Evolutionary conservation across 2,888 invertebrate genomes (phyloP), one percentile per base, ranked within the genome.

Genomic region (Fabriciana adippe): DNA sequence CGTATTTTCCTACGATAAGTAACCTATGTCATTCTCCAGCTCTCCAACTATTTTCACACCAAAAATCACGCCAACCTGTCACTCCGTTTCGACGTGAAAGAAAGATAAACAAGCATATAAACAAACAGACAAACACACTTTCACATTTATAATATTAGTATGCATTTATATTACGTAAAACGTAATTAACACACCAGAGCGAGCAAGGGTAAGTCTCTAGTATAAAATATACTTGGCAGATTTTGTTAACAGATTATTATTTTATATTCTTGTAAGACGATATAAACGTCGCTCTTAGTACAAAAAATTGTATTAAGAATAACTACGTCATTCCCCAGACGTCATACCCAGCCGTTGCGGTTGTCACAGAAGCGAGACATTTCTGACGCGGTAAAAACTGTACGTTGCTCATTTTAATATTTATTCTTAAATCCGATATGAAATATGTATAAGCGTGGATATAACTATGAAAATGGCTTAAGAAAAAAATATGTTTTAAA

Each of bases 321-420:
- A 57, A 65, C 26, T 65, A 65, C 55, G 56, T 65, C 55, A 48
- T 53, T 65, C 35, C 65, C 53, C 21, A 59, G 65, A 59, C 53
- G 65, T 65, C 65, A 65, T 45, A 51, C 45, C 51, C 65, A 65
- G 65, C 16, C 35, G 45, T 53, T 45, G 53, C 57, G 41, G 57
- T 61, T 61, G 61, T 61, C 61, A 59, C 57, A 53, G 50, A 0
- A 56, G 50, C 64, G 50, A 57, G 57, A 45, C 53, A 18, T 61
- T 61, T 15, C 41, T 61, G 51, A 61, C 61, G 61, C 50, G 61
- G 31, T 61, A 61, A n/a, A 53, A 65, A 65, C 51, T 45, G 26
- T 53, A 53, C 51, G 41, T 21, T 51, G 51, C 51, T 61, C 35
- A 35, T 61, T 61, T 61, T 61, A 61, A 61, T 51, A 61, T 61